Base-by-base conservation (phyloP, 2,797 vertebrate genomes). In the Brotula barbata region DNA sequence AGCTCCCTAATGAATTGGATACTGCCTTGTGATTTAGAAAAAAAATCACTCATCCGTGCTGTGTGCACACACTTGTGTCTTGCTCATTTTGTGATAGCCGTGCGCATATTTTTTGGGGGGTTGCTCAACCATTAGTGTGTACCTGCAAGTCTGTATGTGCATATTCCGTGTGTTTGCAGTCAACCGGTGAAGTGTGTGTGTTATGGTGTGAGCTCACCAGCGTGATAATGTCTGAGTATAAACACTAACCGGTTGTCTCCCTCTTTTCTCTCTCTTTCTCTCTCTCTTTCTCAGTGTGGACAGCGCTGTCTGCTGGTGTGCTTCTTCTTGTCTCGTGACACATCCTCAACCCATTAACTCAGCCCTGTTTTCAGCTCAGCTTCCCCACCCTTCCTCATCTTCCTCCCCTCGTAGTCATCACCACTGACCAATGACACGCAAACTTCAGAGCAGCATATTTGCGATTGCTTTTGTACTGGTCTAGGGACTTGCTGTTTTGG, bases 1-100 rank as follows among this genome's bases (percentile, higher is more conserved):
- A 70, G 77, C 77, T 82, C 85, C 78, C 82, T 78, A 80, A 85
- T 86, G 81, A 83, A 85, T 82, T 80, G 55, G 80, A 78, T 53
- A 53, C 71, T 62, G 71, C 55, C 77, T 78, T 53, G 59, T 77
- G 76, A 85, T 86, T 86, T 68, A 75, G 75, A 68, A 71, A 68
- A 78, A 75, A 68, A 78, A 75, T 81, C 80, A 78, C 64, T 85
- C 80, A 75, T 77, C 67, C 63, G 51, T 55, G 64, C 65, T 52
- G 60, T 0, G 41, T 1, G 58, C 19, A 61, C 51, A 53, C 37
- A 49, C 55, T 51, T 71, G 77, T 61, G 52, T 53, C 44, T 47
- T 39, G 21, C 72, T 67, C 46, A 41, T 65, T 59, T 71, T 54
- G 44, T 34, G 43, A 19, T 43, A 56, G 53, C n/a, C 34, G 11